phyloP scores from a whole-genome alignment of 2,113 vertebrate species.

The Sardina pilchardus region DNA sequence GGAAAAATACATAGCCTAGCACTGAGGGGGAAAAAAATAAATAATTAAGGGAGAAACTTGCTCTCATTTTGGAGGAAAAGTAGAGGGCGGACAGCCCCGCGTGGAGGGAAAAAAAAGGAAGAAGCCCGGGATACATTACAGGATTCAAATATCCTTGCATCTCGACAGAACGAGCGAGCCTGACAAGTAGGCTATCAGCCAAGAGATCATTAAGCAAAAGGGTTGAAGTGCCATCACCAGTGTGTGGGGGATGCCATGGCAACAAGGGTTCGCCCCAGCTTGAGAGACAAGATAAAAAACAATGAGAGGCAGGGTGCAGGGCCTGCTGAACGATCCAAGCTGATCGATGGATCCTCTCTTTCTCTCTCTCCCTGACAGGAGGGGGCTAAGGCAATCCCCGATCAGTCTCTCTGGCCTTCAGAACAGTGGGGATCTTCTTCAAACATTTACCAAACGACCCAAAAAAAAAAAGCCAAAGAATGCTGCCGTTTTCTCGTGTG shows the following conservation, averaged over 20 bases:
- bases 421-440: conserved; percentile 60
- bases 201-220: conserved; percentile 82
- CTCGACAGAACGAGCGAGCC: conserved; percentile 69
- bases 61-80: conserved; percentile 24
- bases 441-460: conserved; percentile 31
- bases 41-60: conserved; percentile 37
- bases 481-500: neutral
- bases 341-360: conserved; percentile 69
- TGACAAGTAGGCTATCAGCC: conserved; percentile 79
- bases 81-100: conserved; percentile 33
- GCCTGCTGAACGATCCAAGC: conserved; percentile 66
- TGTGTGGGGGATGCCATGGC: conserved; percentile 72
- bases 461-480: neutral
- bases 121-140: conserved; percentile 38
- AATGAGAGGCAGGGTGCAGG: conserved; percentile 71
- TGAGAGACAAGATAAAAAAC: conserved; percentile 77
- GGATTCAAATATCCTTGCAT: conserved; percentile 54
- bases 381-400: conserved; percentile 42
- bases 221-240: conserved; percentile 79
- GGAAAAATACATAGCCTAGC: conserved; percentile 22
- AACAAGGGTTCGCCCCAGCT: conserved; percentile 69
- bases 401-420: conserved; percentile 4
- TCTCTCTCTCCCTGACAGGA: conserved; percentile 52
- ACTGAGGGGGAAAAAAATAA: conserved; percentile 25
- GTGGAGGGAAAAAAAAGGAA: neutral